Evolutionary conservation across 2,888 invertebrate genomes (phyloP), one percentile per base, ranked within the genome.

Genomic region (Microctonus brassicae): DNA sequence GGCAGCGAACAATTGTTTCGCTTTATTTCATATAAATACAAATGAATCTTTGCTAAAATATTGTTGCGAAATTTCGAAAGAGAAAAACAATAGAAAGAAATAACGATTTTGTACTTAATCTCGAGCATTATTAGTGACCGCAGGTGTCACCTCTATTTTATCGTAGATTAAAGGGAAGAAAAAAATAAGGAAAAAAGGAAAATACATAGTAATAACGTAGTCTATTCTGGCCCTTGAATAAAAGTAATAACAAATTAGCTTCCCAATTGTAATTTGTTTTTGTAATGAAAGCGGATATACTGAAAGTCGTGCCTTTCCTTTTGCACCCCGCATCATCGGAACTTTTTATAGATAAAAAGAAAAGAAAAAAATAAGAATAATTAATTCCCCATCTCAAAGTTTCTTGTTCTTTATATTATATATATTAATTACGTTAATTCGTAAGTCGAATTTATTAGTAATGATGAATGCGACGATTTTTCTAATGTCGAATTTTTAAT

Each of bases 21-120:
- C 13, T 20, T 20, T 11, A 60, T 34, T 60, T 13, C 34, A 34
- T 9, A 20, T 17, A n/a, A n/a, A 11, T 13, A 22, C 11, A 60
- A 20, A 33, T 60, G n/a, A n/a, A 20, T 22, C 60, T 60, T 33
- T 11, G 17, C 34, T 60, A 65, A 68, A 55, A 34, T 13, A 53
- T 22, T 62, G 63, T 72, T 58, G 64, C 47, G 55, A 52, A 47
- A 47, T 47, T 47, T 47, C 17, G 17, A 42, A 36, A 13, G 26
- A 64, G n/a, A 22, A 52, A 26, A 58, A 52, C n/a, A 9, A 53
- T 22, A 33, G 61, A 36, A 11, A 53, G 36, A 10, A 64, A 39
- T 72, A 73, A 66, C 72, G 47, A 75, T 78, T 78, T 77, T 76
- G 78, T 78, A 80, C 78, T 80, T 79, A 78, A 80, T 69, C 66